These are phyloP conservation scores for Andrena minutula DNA, from an alignment of 2,888 invertebrate genomes.

Conservation along the genomic window DNA sequence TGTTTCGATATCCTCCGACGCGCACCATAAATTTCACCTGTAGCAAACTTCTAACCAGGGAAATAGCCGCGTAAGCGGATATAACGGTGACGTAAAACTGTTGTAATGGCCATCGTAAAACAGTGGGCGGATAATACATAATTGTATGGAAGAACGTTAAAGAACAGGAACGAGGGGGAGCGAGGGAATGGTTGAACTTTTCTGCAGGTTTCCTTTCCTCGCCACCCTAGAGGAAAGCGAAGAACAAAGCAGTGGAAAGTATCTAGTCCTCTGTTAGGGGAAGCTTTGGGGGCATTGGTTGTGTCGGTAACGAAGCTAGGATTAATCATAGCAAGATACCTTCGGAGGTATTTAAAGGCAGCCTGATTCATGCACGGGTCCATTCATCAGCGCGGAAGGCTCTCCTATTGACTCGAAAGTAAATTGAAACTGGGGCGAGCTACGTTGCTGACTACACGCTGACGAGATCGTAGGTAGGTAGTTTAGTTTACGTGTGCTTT, in stretches of 20 bases:
- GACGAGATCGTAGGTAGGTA: background rate
- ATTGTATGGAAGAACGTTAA: slow-evolving; percentile 16
- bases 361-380: slow-evolving; percentile 10
- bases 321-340: slow-evolving; percentile 25
- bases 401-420: slow-evolving; percentile 31
- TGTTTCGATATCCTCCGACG: slow-evolving; percentile 29
- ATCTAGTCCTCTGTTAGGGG: too few relatives aligned
- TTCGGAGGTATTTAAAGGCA: background rate
- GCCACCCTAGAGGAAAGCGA: background rate
- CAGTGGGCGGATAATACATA: slow-evolving; percentile 27
- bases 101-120: slow-evolving; percentile 30
- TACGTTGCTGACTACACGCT: background rate
- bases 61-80: slow-evolving; percentile 22
- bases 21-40: slow-evolving; percentile 24
- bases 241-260: too few relatives aligned
- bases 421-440: slow-evolving; percentile 42
- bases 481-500: background rate
- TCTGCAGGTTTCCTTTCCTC: background rate
- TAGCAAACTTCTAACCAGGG: slow-evolving; percentile 25
- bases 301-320: background rate
- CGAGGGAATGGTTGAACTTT: slow-evolving; percentile 11
- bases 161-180: background rate
- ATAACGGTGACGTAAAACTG: slow-evolving; percentile 33
- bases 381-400: slow-evolving; percentile 37
- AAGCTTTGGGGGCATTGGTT: background rate